phyloP scores from a whole-genome alignment of 2,888 invertebrate species.

The Camptogramma bilineatum region DNA sequence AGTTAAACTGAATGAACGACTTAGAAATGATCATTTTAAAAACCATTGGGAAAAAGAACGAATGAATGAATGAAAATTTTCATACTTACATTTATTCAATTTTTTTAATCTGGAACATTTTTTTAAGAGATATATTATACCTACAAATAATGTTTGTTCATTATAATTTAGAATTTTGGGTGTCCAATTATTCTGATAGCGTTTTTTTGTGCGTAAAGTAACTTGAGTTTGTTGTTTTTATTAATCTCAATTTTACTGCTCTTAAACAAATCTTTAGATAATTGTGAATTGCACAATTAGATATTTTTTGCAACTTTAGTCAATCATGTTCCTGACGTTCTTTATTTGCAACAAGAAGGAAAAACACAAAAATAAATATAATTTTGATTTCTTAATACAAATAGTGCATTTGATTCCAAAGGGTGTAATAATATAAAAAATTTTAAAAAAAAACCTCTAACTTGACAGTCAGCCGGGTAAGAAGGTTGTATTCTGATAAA shows the following conservation, averaged over 20 bases:
- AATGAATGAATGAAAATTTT: background rate
- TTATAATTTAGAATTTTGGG: background rate
- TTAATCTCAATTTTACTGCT: background rate
- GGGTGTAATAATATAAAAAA: no score
- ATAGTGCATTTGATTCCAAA: no score
- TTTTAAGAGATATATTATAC: background rate
- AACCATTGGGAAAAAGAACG: background rate
- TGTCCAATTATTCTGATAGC: conserved; percentile 1
- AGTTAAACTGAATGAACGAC: background rate
- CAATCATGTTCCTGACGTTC: background rate
- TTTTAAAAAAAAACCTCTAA: no score
- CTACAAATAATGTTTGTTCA: background rate
- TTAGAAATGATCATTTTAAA: background rate
- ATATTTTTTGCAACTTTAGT: background rate
- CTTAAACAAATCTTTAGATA: background rate
- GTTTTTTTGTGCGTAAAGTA: background rate
- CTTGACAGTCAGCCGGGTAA: no score
- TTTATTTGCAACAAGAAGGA: background rate
- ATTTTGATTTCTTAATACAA: background rate
- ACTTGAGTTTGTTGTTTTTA: background rate
- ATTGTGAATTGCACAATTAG: background rate
- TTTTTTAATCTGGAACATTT: background rate
- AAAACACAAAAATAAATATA: background rate
- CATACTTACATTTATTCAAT: background rate
- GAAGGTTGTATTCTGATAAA: no score